Percentiles rank a stretch among this genome's conserved stretches.
These are phyloP conservation scores for Murina feae DNA, from an alignment of 2,113 vertebrate species.

Conservation along the genomic window DNA sequence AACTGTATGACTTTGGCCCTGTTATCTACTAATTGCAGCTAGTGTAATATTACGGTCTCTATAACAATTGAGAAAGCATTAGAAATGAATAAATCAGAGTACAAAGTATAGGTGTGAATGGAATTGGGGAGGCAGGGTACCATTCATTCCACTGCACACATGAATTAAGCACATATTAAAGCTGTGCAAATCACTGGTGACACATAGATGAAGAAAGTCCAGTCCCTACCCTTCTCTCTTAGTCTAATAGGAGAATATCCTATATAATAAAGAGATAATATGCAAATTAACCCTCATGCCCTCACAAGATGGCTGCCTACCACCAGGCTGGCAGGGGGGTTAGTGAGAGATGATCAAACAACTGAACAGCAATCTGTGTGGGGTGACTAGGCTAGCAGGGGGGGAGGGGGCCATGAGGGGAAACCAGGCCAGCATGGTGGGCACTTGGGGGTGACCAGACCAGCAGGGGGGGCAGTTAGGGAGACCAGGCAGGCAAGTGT, in stretches of 20 bases:
- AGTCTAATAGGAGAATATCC: neutral
- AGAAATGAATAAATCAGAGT: neutral
- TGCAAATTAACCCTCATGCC: too few relatives aligned
- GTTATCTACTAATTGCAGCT: neutral
- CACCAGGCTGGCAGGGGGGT: too few relatives aligned
- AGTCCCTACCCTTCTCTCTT: neutral
- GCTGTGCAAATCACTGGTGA: neutral
- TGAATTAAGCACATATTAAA: neutral
- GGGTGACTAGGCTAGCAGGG: too few relatives aligned
- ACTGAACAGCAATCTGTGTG: too few relatives aligned
- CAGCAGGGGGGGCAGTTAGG: too few relatives aligned
- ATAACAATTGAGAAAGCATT: neutral
- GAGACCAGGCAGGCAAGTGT: too few relatives aligned
- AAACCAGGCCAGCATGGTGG: too few relatives aligned
- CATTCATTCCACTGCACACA: neutral
- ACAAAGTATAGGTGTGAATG: neutral
- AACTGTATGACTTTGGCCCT: neutral
- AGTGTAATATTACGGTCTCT: neutral
- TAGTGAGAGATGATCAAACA: too few relatives aligned
- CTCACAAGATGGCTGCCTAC: too few relatives aligned
- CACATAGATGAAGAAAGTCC: neutral
- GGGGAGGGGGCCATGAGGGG: too few relatives aligned
- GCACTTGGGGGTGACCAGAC: too few relatives aligned
- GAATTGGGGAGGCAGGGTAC: neutral
- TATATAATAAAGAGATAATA: too few relatives aligned